Evolutionary conservation across 2,113 vertebrate genomes (phyloP), one percentile per base, ranked within the genome.

Genomic region (Ctenomys sociabilis): DNA sequence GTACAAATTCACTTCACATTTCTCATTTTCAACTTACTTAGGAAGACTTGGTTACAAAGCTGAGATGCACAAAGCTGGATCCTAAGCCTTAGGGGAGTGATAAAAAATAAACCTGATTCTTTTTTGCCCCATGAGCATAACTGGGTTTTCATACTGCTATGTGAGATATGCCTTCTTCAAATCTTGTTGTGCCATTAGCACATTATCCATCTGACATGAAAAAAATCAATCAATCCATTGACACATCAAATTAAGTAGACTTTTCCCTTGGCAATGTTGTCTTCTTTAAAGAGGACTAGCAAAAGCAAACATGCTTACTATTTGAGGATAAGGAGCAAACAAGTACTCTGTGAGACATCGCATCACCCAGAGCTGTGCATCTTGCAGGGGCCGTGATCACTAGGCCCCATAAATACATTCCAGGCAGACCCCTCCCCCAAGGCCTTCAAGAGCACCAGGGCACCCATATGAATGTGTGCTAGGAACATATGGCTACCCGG

Each of bases 41-140:
- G 83, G 85, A 86, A 96, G 91, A 63, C 61, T 59, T 72, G 28
- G 73, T 86, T 52, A 73, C 54, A 94, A 92, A 82, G 73, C 45
- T 70, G 35, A 40, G 72, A 64, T 93, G 82, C 68, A 77, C 14
- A 73, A 90, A 19, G 7, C 3, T 54, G 63, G 68, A 73, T n/a
- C 28, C 32, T 89, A 89, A 85, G 21, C 6, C 49, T 84, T 45
- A 22, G 22, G 35, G 82, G 43, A 93, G n/a, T 24, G 30, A 78
- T 40, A 52, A 64, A 59, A 52, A 78, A 78, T 22, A 70, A 86
- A 32, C 14, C 35, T 19, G 54, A 52, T 77, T 19, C 68, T 75
- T 75, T 43, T 73, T 64, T 43, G 22, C 16, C 45, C 81, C 19
- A 52, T 30, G 73, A 73, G 81, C 8, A 40, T 24, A 35, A 49